Percentiles rank a stretch among this genome's conserved stretches.
phyloP scores from a whole-genome alignment of 2,797 vertebrate species.

The Lagocephalus sceleratus region DNA sequence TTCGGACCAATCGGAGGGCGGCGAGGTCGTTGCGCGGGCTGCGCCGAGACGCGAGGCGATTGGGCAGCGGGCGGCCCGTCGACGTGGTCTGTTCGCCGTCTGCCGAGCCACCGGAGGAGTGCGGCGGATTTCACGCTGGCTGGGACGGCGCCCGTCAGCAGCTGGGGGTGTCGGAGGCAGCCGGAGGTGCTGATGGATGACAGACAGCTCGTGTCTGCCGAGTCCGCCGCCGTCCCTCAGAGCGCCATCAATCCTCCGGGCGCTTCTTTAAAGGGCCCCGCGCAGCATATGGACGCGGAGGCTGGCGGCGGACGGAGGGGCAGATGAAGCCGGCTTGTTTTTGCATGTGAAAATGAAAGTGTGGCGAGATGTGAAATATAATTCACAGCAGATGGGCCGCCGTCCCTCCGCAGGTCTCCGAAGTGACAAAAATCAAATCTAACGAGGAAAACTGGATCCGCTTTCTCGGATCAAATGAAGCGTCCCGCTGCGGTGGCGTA shows the following conservation, averaged over 20 bases:
- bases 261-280: constrained; percentile 5
- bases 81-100: no score
- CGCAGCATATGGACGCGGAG: constrained; percentile 16
- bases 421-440: constrained; percentile 57
- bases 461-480: background rate
- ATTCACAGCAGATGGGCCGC: constrained; percentile 51
- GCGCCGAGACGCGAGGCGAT: no score
- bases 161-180: no score
- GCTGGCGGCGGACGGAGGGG: constrained; percentile 22
- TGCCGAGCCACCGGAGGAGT: no score
- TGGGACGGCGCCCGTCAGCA: no score
- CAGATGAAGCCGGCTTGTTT: constrained; percentile 18
- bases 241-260: constrained; percentile 10
- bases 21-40: no score
- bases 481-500: no score
- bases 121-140: no score
- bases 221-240: constrained; percentile 39
- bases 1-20: no score
- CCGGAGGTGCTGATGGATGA: constrained; percentile 38
- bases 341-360: constrained; percentile 21
- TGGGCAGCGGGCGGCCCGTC: no score
- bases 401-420: constrained; percentile 47
- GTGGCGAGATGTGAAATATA: constrained; percentile 42
- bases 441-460: constrained; percentile 57
- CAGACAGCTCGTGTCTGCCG: constrained; percentile 52